A percentile compares a stretch with the other conserved stretches of the same genome.
Conservation (phyloP, 2,113 vertebrate genomes). For the Isurus oxyrinchus region DNA sequence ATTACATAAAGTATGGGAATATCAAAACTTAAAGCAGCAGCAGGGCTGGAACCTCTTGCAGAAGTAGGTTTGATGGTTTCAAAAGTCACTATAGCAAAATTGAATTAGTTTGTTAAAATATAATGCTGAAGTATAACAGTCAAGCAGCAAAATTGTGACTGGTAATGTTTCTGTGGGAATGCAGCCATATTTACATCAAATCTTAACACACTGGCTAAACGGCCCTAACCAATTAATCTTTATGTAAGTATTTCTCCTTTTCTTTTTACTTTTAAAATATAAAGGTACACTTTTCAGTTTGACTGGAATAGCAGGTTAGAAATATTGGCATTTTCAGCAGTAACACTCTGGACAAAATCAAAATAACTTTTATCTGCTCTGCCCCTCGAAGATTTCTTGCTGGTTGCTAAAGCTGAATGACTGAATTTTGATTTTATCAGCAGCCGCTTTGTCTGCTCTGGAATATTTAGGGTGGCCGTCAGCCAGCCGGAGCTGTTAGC, state of each 20-base stretch:
- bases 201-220: background rate
- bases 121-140: background rate
- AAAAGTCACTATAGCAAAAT: background rate
- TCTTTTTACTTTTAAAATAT: background rate
- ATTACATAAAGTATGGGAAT: background rate
- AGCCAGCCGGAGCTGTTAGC: background rate
- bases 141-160: background rate
- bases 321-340: background rate
- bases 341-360: background rate
- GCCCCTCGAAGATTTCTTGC: background rate
- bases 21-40: background rate
- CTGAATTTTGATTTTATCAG: background rate
- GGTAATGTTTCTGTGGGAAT: background rate
- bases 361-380: background rate
- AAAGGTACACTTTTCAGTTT: background rate
- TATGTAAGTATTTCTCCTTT: background rate
- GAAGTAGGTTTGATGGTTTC: background rate
- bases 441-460: background rate
- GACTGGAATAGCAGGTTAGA: background rate
- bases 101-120: background rate
- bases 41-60: background rate
- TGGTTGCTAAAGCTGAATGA: background rate
- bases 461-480: constrained; percentile 14
- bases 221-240: background rate
- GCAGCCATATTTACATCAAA: background rate